Base-by-base conservation (phyloP, 2,888 invertebrate genomes). In the Cynaeus angustus region DNA sequence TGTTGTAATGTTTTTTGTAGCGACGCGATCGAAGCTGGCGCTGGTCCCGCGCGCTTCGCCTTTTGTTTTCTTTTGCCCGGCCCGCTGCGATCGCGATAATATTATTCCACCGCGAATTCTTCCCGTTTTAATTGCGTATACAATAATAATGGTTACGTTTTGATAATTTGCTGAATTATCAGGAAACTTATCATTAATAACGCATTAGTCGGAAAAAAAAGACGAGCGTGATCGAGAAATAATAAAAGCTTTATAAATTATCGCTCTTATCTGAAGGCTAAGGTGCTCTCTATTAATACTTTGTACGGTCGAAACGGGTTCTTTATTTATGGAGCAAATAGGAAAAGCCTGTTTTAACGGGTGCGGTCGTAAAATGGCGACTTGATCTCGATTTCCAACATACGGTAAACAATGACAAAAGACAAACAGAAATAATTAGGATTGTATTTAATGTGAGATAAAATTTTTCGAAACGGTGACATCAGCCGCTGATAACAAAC, bases 11-110 rank as follows among this genome's bases (percentile, higher is more conserved):
- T 67, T 67, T 67, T 59, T 67, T 67, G 14, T 13, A 14, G 14
- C 30, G 46, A 56, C 46, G 46, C 37, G 55, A 66, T 56, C 66
- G 66, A 66, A 56, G 66, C 43, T 16, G 56, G 66, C 66, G 55
- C 46, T 37, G 46, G 48, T 12, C n/a, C n/a, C 33, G 26, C 45
- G 41, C 13, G 30, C 28, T 12, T 41, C 52, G 28, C 38, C 37
- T 52, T 65, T 56, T 58, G 46, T 56, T 55, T 65, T 53, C 38
- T 50, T 28, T 28, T 38, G 46, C 38, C 28, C 26, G 48, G 16
- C 41, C 62, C 12, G 62, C 12, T 21, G 48, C 62, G 38, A 33
- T 16, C 4, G n/a, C n/a, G 48, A 33, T 33, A 13, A 16, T 61
- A n/a, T 55, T 56, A 14, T 58, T 58, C 43, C 43, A 30, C 43